phyloP scores from a whole-genome alignment of 2,113 vertebrate genomes.

The Sceloporus tristichus region DNA sequence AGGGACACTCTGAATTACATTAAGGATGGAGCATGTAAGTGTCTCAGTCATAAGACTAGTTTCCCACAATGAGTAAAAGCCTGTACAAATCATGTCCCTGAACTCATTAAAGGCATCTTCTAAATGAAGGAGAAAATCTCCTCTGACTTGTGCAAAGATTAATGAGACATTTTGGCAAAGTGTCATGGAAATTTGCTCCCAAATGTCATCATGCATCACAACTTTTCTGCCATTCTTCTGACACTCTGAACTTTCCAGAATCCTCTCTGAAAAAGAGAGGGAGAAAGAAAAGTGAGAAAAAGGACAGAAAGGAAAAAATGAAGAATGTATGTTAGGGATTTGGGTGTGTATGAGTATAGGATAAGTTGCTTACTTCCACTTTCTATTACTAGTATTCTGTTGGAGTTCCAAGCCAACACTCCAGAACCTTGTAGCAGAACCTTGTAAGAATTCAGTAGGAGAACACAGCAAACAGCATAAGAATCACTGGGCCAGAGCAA shows the following conservation, averaged over 20 bases:
- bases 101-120: background rate
- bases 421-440: no score
- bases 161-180: conserved; percentile 52
- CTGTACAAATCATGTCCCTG: conserved; percentile 17
- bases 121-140: conserved; percentile 36
- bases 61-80: background rate
- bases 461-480: background rate
- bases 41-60: background rate
- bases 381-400: background rate
- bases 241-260: conserved; percentile 59
- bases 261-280: conserved; percentile 5
- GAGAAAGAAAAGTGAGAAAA: background rate
- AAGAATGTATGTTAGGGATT: background rate
- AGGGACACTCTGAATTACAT: fast-evolving
- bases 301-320: background rate
- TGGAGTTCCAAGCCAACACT: no score
- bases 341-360: background rate
- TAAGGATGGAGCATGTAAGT: background rate
- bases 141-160: conserved; percentile 45
- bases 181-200: conserved; percentile 25
- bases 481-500: background rate
- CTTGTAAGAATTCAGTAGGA: background rate
- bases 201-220: background rate
- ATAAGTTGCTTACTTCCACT: no score
- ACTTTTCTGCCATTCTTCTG: conserved; percentile 51